Conservation (phyloP, 2,113 vertebrate species). For the Protobothrops flavoviridis region DNA sequence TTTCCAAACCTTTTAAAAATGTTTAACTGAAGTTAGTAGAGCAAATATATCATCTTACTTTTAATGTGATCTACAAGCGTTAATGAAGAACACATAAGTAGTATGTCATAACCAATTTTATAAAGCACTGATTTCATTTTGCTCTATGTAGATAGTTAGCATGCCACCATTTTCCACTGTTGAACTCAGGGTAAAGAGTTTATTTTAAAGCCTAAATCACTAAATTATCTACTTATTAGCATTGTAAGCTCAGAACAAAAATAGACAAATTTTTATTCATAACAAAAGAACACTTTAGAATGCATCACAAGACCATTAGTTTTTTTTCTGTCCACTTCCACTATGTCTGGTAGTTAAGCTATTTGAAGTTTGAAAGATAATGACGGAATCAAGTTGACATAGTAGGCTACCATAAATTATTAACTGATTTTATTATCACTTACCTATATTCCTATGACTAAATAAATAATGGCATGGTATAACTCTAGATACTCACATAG, state of each 20-base stretch:
- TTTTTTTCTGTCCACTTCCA: background rate
- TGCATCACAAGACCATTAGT: background rate
- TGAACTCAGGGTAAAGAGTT: constrained; percentile 42
- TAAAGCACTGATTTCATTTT: background rate
- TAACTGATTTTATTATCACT: background rate
- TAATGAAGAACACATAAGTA: background rate
- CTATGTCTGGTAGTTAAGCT: background rate
- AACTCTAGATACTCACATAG: background rate
- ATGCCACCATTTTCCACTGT: constrained; percentile 30
- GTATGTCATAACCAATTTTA: background rate
- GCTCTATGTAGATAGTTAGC: background rate
- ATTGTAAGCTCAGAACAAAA: background rate
- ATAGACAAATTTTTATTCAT: background rate
- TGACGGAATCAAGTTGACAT: background rate
- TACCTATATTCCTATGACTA: background rate
- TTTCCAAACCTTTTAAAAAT: background rate
- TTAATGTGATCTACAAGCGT: background rate
- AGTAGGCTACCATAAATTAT: background rate
- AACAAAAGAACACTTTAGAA: background rate
- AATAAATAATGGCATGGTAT: background rate
- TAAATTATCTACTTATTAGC: constrained; percentile 24
- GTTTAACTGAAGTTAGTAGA: background rate
- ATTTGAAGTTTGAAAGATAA: background rate
- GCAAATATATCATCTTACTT: background rate
- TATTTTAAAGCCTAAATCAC: constrained; percentile 31